Evolutionary conservation across 1,140 invertebrate genomes (phyloP).

Genomic region (Zophobas atratus): DNA sequence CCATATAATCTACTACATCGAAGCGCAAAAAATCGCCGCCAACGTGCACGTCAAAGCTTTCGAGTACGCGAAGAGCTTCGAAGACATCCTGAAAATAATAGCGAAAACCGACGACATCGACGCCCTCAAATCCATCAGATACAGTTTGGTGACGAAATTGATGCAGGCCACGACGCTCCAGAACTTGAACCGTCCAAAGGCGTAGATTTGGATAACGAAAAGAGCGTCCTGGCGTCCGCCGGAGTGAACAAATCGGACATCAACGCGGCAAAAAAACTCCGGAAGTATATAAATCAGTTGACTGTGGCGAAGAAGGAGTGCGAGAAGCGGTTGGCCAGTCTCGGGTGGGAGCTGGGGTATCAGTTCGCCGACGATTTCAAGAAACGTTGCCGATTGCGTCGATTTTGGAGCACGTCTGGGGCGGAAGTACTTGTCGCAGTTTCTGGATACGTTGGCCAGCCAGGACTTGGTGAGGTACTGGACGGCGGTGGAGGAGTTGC

Average conservation of each 20-base stretch:
- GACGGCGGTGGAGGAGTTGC: conserved; percentile 89
- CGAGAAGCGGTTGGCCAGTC: conserved; percentile 82
- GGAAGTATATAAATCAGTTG: conserved; percentile 86
- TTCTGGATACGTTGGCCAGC: conserved; percentile 85
- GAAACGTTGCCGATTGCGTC: conserved; percentile 75
- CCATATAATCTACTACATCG: conserved; percentile 87
- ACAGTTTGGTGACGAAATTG: conserved; percentile 85
- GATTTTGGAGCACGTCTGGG: conserved; percentile 81
- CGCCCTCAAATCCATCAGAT: conserved; percentile 86
- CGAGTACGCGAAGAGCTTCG: conserved; percentile 90
- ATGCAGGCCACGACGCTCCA: conserved; percentile 94
- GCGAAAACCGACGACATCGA: conserved; percentile 86
- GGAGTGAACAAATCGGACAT: conserved; percentile 78
- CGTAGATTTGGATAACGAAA: conserved; percentile 81
- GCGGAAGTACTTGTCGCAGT: conserved; percentile 82
- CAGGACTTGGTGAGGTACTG: conserved; percentile 89
- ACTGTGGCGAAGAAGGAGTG: conserved; percentile 88
- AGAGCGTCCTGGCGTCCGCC: conserved; percentile 69
- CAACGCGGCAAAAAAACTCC: conserved; percentile 79
- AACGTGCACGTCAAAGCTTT: conserved; percentile 87
- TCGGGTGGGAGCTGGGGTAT: conserved; percentile 87
- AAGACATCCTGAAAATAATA: conserved; percentile 91
- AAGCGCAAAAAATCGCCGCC: conserved; percentile 82
- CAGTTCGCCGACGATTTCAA: conserved; percentile 68
- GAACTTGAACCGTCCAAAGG: conserved; percentile 90